Evolutionary conservation across 92 coral and sea anemone genomes (phyloP).

Genomic region (Montipora capitata): DNA sequence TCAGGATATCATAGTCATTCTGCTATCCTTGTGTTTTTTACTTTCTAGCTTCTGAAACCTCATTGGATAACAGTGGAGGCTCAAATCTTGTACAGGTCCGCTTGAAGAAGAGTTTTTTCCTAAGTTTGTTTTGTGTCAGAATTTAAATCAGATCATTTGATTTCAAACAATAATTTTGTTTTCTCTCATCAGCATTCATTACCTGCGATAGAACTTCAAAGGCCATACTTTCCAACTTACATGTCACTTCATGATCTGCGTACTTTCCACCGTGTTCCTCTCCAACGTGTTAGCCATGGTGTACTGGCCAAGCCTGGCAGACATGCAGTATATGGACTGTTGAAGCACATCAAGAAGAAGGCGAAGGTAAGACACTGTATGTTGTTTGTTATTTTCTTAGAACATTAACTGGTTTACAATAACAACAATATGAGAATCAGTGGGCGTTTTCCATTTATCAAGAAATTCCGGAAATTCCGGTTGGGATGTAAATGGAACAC

Average conservation of each 20-base stretch:
- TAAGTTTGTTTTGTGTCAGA: not conserved
- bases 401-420: too few species aligned
- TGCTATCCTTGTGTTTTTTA: not conserved
- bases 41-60: slow-evolving; percentile 88
- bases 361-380: slow-evolving; percentile 83
- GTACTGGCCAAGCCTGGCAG: slow-evolving; percentile 90
- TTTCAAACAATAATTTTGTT: not conserved
- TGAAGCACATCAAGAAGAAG: slow-evolving; percentile 95
- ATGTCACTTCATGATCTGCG: slow-evolving; percentile 89
- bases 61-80: slow-evolving; percentile 94
- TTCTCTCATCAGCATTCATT: slow-evolving; percentile 86
- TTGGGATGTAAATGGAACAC: too few species aligned
- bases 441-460: too few species aligned
- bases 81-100: slow-evolving; percentile 96
- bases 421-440: too few species aligned
- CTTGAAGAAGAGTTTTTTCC: not conserved
- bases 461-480: too few species aligned
- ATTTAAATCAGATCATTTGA: not conserved
- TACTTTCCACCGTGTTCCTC: slow-evolving; percentile 83
- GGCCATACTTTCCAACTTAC: slow-evolving; percentile 98
- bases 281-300: slow-evolving; percentile 84
- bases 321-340: slow-evolving; percentile 91
- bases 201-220: slow-evolving; percentile 93
- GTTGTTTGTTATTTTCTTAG: too few species aligned
- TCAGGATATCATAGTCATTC: not conserved